phyloP scores from a whole-genome alignment of 2,113 vertebrate species.

The Onychorhynchus coronatus region DNA sequence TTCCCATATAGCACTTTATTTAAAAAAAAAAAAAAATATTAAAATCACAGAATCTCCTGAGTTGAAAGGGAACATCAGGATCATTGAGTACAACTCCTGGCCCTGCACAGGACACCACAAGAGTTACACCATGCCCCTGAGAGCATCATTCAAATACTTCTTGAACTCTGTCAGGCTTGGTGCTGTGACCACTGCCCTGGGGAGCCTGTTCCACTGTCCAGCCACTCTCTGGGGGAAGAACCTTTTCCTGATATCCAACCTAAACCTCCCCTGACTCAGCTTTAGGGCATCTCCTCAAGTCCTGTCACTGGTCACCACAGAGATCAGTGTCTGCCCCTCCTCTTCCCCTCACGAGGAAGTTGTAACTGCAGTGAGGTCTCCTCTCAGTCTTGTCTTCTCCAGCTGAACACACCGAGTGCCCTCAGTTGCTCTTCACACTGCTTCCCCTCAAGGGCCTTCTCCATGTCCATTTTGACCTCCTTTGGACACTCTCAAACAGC shows the following conservation, averaged over 20 bases:
- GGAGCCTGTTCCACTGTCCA: background rate
- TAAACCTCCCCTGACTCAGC: background rate
- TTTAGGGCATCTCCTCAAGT: background rate
- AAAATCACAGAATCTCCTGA: background rate
- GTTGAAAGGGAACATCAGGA: background rate
- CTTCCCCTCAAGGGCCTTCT: background rate
- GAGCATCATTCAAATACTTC: background rate
- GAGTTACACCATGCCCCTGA: too few relatives aligned
- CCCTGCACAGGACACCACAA: background rate
- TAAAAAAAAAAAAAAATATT: background rate
- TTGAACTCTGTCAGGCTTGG: background rate
- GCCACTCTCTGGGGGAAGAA: background rate
- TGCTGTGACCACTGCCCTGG: background rate
- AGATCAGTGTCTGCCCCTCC: background rate
- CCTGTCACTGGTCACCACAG: background rate
- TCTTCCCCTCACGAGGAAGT: background rate
- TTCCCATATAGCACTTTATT: background rate
- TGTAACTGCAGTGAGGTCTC: background rate
- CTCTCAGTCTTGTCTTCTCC: background rate
- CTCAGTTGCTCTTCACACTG: background rate
- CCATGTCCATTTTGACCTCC: accelerated
- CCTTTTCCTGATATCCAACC: background rate
- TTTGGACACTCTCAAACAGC: too few relatives aligned
- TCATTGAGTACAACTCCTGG: background rate
- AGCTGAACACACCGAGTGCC: background rate